A percentile compares a stretch with the other conserved stretches of the same genome.
phyloP scores from a whole-genome alignment of 2,113 vertebrate genomes.

The Mirounga angustirostris region DNA sequence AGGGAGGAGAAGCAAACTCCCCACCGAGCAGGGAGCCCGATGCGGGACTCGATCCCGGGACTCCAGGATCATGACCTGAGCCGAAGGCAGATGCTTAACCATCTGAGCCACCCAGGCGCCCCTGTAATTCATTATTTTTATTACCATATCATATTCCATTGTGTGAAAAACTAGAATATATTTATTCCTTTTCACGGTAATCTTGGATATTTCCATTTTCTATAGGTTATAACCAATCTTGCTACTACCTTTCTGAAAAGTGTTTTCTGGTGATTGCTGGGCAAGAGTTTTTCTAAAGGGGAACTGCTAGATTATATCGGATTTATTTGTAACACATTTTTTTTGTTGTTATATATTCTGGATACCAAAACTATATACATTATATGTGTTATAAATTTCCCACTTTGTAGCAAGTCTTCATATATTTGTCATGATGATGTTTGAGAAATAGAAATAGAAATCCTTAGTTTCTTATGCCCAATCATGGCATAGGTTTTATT shows the following conservation, averaged over 20 bases:
- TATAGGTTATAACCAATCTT: not conserved
- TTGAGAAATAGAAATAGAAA: not conserved
- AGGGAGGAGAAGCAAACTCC: no score
- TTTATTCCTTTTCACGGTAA: not conserved
- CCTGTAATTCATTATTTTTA: not conserved
- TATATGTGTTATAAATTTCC: not conserved
- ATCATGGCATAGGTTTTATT: no score
- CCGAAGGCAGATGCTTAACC: no score
- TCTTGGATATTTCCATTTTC: not conserved
- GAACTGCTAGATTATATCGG: not conserved
- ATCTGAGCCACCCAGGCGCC: no score
- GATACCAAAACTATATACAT: not conserved
- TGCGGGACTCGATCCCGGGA: no score
- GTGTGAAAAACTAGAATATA: not conserved
- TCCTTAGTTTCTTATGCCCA: not conserved
- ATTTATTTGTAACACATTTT: not conserved
- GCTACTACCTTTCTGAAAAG: not conserved
- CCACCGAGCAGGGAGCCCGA: no score
- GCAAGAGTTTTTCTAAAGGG: not conserved
- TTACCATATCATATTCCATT: not conserved
- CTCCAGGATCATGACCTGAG: no score
- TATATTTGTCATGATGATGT: not conserved
- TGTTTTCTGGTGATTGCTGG: not conserved
- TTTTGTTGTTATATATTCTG: not conserved
- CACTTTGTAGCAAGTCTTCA: not conserved